These are phyloP conservation scores for Dryoscopus gambensis DNA, from an alignment of 2,113 vertebrate genomes.

Conservation along the genomic window DNA sequence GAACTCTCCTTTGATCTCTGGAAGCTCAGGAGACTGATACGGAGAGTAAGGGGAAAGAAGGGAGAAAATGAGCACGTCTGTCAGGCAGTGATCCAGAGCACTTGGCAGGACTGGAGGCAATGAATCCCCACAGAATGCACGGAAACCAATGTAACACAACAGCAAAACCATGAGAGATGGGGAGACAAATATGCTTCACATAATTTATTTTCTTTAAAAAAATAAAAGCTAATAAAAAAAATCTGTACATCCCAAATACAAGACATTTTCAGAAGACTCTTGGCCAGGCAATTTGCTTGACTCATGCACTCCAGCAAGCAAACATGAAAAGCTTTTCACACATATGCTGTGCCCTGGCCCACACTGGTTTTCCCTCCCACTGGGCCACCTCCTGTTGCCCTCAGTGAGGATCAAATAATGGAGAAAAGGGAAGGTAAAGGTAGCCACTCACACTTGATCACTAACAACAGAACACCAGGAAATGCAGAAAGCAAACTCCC, in stretches of 20 bases:
- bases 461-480: background rate
- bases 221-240: background rate
- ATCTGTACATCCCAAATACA: background rate
- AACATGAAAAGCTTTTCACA: conserved; percentile 62
- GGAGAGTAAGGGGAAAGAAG: background rate
- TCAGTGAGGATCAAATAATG: conserved; percentile 54
- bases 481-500: background rate
- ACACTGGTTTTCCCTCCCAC: background rate
- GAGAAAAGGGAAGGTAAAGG: conserved; percentile 62
- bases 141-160: background rate
- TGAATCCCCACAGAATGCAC: background rate
- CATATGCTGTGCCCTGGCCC: background rate
- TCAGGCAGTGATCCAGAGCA: background rate
- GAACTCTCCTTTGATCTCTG: conserved; percentile 19
- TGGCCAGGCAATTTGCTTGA: conserved; percentile 42
- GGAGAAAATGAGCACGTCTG: background rate
- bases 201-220: background rate
- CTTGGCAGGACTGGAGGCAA: background rate
- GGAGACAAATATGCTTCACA: background rate
- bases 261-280: conserved; percentile 62
- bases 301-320: conserved; percentile 19
- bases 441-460: conserved; percentile 70
- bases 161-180: background rate
- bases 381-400: conserved; percentile 53
- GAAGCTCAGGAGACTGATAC: background rate